Percentiles rank a stretch among this genome's conserved stretches.
Conservation (phyloP, 2,888 invertebrate species). For the Chaetoderma sp. region DNA sequence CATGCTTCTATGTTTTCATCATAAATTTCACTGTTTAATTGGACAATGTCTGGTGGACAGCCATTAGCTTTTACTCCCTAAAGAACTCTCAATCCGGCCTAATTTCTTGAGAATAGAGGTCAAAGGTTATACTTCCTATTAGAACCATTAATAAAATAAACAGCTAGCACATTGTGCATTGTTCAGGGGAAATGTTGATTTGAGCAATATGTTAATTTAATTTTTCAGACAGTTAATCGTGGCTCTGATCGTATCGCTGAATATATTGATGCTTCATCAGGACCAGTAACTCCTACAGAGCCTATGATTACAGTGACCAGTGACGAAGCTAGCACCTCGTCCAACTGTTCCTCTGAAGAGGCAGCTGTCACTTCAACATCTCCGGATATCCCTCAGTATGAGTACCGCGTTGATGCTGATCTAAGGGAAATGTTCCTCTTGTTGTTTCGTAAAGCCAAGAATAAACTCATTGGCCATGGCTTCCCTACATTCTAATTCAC, state of each 20-base stretch:
- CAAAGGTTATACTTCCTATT: no score
- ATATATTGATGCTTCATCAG: constrained; percentile 46
- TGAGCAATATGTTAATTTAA: neutral
- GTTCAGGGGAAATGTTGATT: no score
- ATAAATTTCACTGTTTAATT: no score
- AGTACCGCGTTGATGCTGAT: constrained; percentile 51
- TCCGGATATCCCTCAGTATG: constrained; percentile 45
- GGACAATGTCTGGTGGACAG: no score
- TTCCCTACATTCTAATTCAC: constrained; percentile 46
- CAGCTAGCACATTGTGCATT: no score
- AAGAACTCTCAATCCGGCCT: no score
- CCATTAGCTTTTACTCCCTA: no score
- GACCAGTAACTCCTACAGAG: constrained; percentile 25
- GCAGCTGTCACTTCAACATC: constrained; percentile 31
- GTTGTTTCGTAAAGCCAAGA: constrained; percentile 50
- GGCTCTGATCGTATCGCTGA: constrained; percentile 58
- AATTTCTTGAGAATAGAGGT: no score
- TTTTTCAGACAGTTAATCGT: constrained; percentile 26
- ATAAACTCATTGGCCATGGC: constrained; percentile 48
- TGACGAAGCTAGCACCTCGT: constrained; percentile 1
- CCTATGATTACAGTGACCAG: constrained; percentile 26
- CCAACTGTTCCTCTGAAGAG: constrained; percentile 25
- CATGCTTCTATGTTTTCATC: no score
- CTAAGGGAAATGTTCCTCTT: constrained; percentile 48
- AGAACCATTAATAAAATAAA: no score